phyloP scores from a whole-genome alignment of 2,113 vertebrate genomes.

The Formicarius rufipectus region DNA sequence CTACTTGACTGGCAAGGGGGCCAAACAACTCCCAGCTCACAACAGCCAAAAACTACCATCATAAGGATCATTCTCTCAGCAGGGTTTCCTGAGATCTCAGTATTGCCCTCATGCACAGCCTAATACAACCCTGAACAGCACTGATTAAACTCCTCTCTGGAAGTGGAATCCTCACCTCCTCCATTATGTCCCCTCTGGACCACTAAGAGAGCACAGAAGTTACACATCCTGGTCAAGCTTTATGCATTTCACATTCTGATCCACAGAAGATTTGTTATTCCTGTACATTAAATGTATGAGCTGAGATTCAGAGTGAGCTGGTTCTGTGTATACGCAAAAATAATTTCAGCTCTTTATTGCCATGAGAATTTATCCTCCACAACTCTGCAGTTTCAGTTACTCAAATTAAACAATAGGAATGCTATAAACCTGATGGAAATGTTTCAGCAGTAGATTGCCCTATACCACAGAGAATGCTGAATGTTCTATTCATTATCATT shows the following conservation, averaged over 20 bases:
- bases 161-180: background rate
- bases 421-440: background rate
- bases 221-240: background rate
- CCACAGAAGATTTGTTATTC: background rate
- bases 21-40: background rate
- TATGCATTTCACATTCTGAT: background rate
- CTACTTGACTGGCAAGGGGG: background rate
- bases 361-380: background rate
- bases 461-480: background rate
- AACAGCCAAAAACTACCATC: background rate
- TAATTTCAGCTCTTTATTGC: slow-evolving; percentile 24
- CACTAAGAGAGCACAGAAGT: background rate
- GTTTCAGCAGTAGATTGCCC: slow-evolving; percentile 24
- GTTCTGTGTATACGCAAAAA: background rate
- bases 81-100: background rate
- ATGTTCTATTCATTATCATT: slow-evolving; percentile 27
- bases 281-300: background rate
- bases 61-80: background rate
- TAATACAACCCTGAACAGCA: background rate
- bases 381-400: background rate
- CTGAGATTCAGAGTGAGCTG: background rate
- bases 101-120: background rate
- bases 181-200: background rate
- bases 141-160: background rate
- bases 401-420: slow-evolving; percentile 17